phyloP scores from a whole-genome alignment of 2,888 invertebrate genomes.

The Eugnorisma glareosa region DNA sequence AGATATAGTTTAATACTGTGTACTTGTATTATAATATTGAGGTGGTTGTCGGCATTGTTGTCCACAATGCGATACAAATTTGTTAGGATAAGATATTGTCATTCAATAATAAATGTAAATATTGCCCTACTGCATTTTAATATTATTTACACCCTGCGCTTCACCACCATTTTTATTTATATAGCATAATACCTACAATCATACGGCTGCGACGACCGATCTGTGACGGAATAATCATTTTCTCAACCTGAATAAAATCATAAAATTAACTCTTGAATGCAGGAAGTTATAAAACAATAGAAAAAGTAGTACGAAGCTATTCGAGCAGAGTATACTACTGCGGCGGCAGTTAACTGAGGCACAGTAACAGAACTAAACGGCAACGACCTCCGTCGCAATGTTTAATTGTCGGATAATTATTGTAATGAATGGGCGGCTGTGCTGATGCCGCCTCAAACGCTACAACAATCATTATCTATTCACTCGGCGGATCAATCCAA shows the following conservation, averaged over 20 bases:
- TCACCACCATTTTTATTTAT: slow-evolving; percentile 7
- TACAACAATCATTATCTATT: slow-evolving; percentile 82
- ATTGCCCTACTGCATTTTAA: slow-evolving; percentile 72
- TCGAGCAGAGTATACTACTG: slow-evolving; percentile 45
- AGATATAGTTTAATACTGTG: slow-evolving; percentile 68
- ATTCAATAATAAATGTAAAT: slow-evolving; percentile 82
- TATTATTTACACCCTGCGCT: slow-evolving; percentile 49
- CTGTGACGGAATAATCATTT: slow-evolving; percentile 17
- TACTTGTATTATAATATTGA: slow-evolving; percentile 74
- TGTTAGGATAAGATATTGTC: slow-evolving; percentile 63
- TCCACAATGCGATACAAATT: slow-evolving; percentile 62
- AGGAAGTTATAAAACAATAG: slow-evolving; percentile 64
- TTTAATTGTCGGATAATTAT: slow-evolving; percentile 84
- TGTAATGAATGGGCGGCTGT: slow-evolving; percentile 83
- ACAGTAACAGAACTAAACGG: slow-evolving; percentile 69
- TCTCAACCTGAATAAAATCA: slow-evolving; percentile 21
- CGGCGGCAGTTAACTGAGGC: slow-evolving; percentile 59
- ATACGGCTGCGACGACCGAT: slow-evolving; percentile 1
- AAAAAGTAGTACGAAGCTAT: slow-evolving; percentile 55
- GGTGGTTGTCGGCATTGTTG: slow-evolving; percentile 62
- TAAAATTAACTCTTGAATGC: slow-evolving; percentile 44
- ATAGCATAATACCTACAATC: slow-evolving; percentile 1
- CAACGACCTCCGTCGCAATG: slow-evolving; percentile 81
- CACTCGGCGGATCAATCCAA: slow-evolving; percentile 83
- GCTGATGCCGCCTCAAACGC: slow-evolving; percentile 76